Evolutionary conservation across 2,113 vertebrate genomes (phyloP).

Genomic region (Hassar affinis): DNA sequence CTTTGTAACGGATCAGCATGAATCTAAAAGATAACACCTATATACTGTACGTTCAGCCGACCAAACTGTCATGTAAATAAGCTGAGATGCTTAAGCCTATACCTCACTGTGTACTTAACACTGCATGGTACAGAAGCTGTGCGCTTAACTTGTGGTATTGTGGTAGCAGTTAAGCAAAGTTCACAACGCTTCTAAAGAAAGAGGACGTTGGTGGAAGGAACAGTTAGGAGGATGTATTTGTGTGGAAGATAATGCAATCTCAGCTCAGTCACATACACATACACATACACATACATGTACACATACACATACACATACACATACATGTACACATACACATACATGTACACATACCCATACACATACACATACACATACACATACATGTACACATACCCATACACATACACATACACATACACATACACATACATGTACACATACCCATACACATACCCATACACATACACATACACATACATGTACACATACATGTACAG

Average conservation of each 20-base stretch:
- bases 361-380: too few species aligned
- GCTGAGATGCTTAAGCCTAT: neutral
- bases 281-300: too few species aligned
- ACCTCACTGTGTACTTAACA: neutral
- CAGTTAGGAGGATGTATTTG: neutral
- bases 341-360: too few species aligned
- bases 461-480: too few species aligned
- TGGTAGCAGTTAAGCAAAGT: neutral
- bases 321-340: too few species aligned
- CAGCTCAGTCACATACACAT: neutral
- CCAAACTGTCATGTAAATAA: neutral
- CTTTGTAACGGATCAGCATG: constrained; percentile 33
- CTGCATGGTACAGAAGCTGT: neutral
- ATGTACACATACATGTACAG: too few species aligned
- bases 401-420: too few species aligned
- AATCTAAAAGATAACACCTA: constrained; percentile 4
- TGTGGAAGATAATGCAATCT: neutral
- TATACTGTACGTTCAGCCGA: constrained; percentile 3
- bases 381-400: too few species aligned
- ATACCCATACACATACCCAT: too few species aligned
- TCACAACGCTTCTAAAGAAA: neutral
- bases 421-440: too few species aligned
- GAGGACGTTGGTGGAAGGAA: neutral
- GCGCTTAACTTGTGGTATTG: neutral
- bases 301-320: too few species aligned